These are phyloP conservation scores for Apus apus DNA, from an alignment of 2,113 vertebrate genomes.

Conservation along the genomic window DNA sequence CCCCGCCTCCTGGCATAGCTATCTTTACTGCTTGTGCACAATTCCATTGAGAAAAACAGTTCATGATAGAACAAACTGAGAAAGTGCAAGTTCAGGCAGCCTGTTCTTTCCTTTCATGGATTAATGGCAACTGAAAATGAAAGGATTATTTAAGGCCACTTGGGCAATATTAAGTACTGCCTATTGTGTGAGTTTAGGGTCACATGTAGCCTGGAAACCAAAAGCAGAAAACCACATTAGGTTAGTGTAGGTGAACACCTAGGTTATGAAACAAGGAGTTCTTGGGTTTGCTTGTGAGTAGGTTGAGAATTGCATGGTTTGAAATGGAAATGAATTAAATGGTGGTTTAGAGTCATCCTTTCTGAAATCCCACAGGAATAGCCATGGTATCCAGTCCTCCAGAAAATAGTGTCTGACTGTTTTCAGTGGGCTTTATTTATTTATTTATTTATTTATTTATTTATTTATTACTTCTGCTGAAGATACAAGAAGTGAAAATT, in stretches of 20 bases:
- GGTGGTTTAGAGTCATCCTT: neutral
- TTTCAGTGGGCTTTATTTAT: neutral
- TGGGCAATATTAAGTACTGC: slow-evolving; percentile 42
- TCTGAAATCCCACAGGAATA: neutral
- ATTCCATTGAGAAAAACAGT: slow-evolving; percentile 41
- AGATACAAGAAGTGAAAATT: neutral
- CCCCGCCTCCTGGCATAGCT: neutral
- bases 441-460: too few species aligned
- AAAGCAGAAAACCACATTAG: slow-evolving; percentile 9
- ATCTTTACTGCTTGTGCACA: slow-evolving; percentile 8
- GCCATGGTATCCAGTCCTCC: neutral
- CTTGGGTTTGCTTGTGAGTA: neutral
- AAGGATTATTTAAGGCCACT: slow-evolving; percentile 62
- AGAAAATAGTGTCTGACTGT: neutral
- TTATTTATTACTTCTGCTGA: neutral
- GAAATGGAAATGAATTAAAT: neutral
- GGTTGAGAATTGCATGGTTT: neutral
- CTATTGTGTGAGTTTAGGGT: slow-evolving; percentile 20
- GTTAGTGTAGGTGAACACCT: slow-evolving; percentile 38
- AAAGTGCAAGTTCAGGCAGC: slow-evolving; percentile 42
- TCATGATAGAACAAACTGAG: slow-evolving; percentile 54
- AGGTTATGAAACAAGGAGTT: slow-evolving; percentile 18
- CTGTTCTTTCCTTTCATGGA: slow-evolving; percentile 44
- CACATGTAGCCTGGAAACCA: slow-evolving; percentile 14
- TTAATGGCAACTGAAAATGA: slow-evolving; percentile 52